These are phyloP conservation scores for Polypterus senegalus DNA, from an alignment of 2,113 vertebrate species.

Conservation along the genomic window DNA sequence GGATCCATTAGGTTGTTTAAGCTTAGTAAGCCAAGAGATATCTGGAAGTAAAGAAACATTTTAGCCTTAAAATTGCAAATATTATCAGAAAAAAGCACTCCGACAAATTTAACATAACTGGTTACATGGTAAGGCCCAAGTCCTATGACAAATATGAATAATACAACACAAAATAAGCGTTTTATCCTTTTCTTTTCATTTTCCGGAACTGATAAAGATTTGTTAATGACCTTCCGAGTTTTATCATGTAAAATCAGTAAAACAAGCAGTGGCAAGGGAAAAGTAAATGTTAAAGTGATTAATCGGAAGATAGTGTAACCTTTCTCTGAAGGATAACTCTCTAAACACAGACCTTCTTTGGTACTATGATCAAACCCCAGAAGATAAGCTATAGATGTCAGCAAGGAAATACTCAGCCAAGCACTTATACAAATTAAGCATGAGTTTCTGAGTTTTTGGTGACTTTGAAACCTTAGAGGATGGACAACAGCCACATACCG, in stretches of 20 bases:
- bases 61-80: not conserved
- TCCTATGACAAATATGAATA: constrained; percentile 10
- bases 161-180: constrained; percentile 5
- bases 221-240: not conserved
- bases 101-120: constrained; percentile 3
- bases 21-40: constrained; percentile 10
- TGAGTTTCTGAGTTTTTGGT: not conserved
- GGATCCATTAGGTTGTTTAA: constrained; percentile 14
- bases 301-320: not conserved
- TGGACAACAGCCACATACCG: constrained; percentile 15
- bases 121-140: constrained; percentile 14
- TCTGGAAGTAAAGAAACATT: constrained; percentile 5
- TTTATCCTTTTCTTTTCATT: constrained; percentile 14
- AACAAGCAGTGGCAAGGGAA: constrained; percentile 9
- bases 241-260: not conserved
- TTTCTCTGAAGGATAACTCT: not conserved
- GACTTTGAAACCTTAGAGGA: not conserved
- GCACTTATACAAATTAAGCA: not conserved
- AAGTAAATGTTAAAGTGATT: not conserved
- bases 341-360: not conserved
- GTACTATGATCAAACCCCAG: not conserved
- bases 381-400: not conserved
- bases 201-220: constrained; percentile 4
- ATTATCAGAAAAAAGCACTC: not conserved
- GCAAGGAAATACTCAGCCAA: not conserved